Conservation (phyloP, 2,797 vertebrate species). For the Gadopsis bispinosus region DNA sequence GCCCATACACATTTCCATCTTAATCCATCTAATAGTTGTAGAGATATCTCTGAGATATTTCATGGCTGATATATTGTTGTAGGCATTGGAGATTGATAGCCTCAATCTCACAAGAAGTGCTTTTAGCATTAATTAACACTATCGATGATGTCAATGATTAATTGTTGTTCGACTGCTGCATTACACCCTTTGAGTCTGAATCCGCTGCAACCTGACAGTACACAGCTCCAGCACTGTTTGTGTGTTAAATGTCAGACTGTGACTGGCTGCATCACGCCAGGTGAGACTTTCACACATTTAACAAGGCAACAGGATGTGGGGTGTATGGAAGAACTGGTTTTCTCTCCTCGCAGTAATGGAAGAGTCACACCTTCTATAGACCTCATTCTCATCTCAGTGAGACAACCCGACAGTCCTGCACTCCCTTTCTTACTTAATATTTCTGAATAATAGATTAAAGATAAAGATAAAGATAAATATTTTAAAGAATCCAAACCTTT, state of each 20-base stretch:
- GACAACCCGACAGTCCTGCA: neutral
- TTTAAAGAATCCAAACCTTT: neutral
- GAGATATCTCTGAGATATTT: too few relatives aligned
- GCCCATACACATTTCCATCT: too few relatives aligned
- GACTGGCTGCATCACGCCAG: slow-evolving; percentile 28
- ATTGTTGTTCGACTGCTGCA: neutral
- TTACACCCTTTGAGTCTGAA: neutral
- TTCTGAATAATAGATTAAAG: neutral
- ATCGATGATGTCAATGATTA: neutral
- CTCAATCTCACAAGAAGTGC: neutral
- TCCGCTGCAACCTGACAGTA: neutral
- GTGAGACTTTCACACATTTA: slow-evolving; percentile 57
- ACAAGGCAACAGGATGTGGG: slow-evolving; percentile 42
- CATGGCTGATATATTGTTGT: too few relatives aligned
- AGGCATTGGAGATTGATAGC: too few relatives aligned
- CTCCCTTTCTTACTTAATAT: neutral
- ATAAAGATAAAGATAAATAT: too few relatives aligned
- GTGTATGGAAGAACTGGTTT: slow-evolving; percentile 1
- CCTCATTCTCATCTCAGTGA: slow-evolving; percentile 12
- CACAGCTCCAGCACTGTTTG: neutral
- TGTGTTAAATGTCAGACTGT: slow-evolving; percentile 29
- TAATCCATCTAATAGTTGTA: too few relatives aligned
- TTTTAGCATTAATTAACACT: neutral
- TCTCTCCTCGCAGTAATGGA: slow-evolving; percentile 1
- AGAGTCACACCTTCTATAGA: slow-evolving; percentile 17